Evolutionary conservation across 2,113 vertebrate species (phyloP), one percentile per base, ranked within the genome.

Genomic region (Mastomys natalensis): DNA sequence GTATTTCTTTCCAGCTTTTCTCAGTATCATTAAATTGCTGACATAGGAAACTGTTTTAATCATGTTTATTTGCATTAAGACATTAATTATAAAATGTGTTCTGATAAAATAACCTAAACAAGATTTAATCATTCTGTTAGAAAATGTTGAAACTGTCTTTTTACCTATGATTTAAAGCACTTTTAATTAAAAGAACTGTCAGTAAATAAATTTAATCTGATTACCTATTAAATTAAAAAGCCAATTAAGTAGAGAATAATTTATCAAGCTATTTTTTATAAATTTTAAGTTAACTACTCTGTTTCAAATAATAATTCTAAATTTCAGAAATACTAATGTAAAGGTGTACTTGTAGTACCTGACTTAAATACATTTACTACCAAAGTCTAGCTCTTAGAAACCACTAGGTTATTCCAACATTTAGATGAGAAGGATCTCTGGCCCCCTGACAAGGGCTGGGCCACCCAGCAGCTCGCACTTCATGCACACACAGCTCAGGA

Each of bases 221-320:
- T 45, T 94, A 82, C 51, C 21, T 87, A 40, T 48, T 95, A 76
- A 95, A 86, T 76, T 29, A 53, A 62, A 96, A 95, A 51, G 45
- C 29, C 76, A 96, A 70, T 34, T 85, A 90, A 96, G 70, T 37
- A 93, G 43, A 78, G 48, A 95, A 87, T 34, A 92, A 85, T 85
- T 74, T 55, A 76, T 70, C 43, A 90, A 94, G 87, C 17, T 92
- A 5, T 73, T 68, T 26, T 81, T 90, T 37, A 64, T 40, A 94
- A 93, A 81, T 68, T 92, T 86, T 88, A 88, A 77, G 82, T 88
- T 80, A 91, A 87, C 43, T 91, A 48, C 13, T 89, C 48, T 45
- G 21, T 15, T 93, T 93, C 45, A 73, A n/a, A 90, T 37, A 48
- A 81, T 95, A 92, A 87, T 76, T 87, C 40, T 37, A 81, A 95